Evolutionary conservation across 2,797 vertebrate species (phyloP), one percentile per base, ranked within the genome.

Genomic region (Leuciscus waleckii): DNA sequence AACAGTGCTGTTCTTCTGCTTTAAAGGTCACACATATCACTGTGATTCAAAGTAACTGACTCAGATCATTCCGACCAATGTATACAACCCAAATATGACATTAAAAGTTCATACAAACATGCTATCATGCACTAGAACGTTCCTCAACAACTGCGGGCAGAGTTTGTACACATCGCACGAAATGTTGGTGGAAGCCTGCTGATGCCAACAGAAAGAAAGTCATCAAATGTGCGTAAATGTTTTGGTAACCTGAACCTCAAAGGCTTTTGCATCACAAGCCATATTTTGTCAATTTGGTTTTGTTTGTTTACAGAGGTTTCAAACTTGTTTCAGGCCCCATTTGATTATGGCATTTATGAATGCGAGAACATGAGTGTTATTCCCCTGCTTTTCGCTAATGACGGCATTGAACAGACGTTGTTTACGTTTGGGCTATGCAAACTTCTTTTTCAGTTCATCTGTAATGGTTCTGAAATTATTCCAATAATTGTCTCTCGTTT

Each of bases 151-250:
- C 86, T 84, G 81, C 43, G 74, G 86, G 80, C 65, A 51, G 82
- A 80, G 78, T 82, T 85, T 74, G 63, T 81, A 85, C 81, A 81
- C 63, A 54, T 88, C 9, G 9, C 76, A 77, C 76, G 19, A 54
- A 83, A 81, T 49, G 63, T 65, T 73, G 79, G 54, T 65, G 79
- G 70, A 85, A 79, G 51, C 29, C 69, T 43, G 26, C 70, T 54
- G 68, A 81, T 84, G 88, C 86, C 87, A 88, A 87, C 76, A 88
- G 86, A 82, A 86, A 80, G 78, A 82, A 82, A 85, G 74, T 75
- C 63, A 74, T 79, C 85, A 84, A 84, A 83, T 56, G 58, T 76
- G 71, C 46, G 8, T 77, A 85, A 86, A 88, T 79, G 68, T 85
- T 87, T 73, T 79, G 81, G 69, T 86, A 86, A 70, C 86, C 65